Evolutionary conservation across 2,113 vertebrate genomes (phyloP).

Genomic region (Kryptolebias marmoratus): DNA sequence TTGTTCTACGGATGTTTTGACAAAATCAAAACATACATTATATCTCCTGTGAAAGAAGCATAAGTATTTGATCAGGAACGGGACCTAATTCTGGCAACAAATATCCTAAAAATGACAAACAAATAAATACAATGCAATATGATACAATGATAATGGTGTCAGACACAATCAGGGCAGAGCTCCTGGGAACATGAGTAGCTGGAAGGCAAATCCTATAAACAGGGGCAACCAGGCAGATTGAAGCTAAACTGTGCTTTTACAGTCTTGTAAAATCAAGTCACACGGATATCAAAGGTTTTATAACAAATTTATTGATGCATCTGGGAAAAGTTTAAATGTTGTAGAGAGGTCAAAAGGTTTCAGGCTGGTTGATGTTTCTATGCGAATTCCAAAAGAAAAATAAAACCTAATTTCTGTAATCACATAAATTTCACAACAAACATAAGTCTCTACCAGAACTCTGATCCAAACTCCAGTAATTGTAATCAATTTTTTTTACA

Average conservation of each 20-base stretch:
- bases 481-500: slow-evolving; percentile 5
- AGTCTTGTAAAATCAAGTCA: slow-evolving; percentile 41
- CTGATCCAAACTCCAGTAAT: slow-evolving; percentile 10
- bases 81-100: slow-evolving; percentile 51
- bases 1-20: slow-evolving; percentile 40
- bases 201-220: slow-evolving; percentile 36
- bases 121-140: slow-evolving; percentile 4
- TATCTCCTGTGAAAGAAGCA: slow-evolving; percentile 25
- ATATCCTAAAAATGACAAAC: slow-evolving; percentile 45
- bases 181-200: slow-evolving; percentile 26
- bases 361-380: background rate
- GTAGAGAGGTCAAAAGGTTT: slow-evolving; percentile 25
- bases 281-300: slow-evolving; percentile 1
- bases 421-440: background rate
- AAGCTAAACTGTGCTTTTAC: slow-evolving; percentile 46
- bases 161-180: slow-evolving; percentile 48
- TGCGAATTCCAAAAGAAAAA: background rate
- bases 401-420: background rate
- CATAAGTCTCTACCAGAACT: slow-evolving; percentile 14
- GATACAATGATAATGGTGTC: slow-evolving; percentile 20
- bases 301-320: slow-evolving; percentile 32
- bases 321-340: slow-evolving; percentile 44
- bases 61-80: slow-evolving; percentile 45
- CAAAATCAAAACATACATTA: slow-evolving; percentile 44
- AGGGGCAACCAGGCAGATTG: slow-evolving; percentile 20